These are phyloP conservation scores for Tenthredo scrophulariae DNA, from an alignment of 2,888 invertebrate genomes.

Conservation along the genomic window DNA sequence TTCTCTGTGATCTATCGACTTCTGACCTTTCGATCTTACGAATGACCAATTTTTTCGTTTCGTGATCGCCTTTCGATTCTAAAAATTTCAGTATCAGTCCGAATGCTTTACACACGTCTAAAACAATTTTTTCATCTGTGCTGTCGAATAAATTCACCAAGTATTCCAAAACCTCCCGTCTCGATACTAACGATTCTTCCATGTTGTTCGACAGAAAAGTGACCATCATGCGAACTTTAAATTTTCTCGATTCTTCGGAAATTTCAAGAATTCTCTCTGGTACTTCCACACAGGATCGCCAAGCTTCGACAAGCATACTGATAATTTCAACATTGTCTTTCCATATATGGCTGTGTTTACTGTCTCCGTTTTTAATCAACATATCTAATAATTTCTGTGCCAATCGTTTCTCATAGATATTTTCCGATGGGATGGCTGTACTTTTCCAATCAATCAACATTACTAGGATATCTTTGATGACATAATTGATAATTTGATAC, in stretches of 20 bases:
- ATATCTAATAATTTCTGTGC: conserved; percentile 80
- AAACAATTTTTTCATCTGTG: conserved; percentile 62
- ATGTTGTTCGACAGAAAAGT: conserved; percentile 65
- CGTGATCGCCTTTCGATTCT: conserved; percentile 60
- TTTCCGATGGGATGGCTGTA: conserved; percentile 75
- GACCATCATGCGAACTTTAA: conserved; percentile 64
- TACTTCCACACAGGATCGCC: conserved; percentile 63
- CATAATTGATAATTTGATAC: conserved; percentile 80
- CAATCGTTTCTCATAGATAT: conserved; percentile 72
- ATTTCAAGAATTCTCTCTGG: conserved; percentile 60
- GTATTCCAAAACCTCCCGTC: conserved; percentile 61
- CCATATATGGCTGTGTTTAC: conserved; percentile 80
- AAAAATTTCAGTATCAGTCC: conserved; percentile 78
- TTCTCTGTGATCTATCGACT: conserved; percentile 60
- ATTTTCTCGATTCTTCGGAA: conserved; percentile 55
- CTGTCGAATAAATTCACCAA: conserved; percentile 72
- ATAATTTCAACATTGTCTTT: conserved; percentile 82
- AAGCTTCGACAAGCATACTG: conserved; percentile 62
- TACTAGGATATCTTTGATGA: conserved; percentile 82
- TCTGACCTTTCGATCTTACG: background rate
- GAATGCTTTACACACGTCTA: conserved; percentile 70
- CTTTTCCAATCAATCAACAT: conserved; percentile 82
- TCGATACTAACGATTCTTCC: conserved; percentile 58
- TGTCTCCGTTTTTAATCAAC: conserved; percentile 79
- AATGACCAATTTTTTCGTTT: conserved; percentile 53